Percentiles rank a stretch among this genome's conserved stretches.
phyloP scores from a whole-genome alignment of 2,113 vertebrate genomes.

The Anolis carolinensis region DNA sequence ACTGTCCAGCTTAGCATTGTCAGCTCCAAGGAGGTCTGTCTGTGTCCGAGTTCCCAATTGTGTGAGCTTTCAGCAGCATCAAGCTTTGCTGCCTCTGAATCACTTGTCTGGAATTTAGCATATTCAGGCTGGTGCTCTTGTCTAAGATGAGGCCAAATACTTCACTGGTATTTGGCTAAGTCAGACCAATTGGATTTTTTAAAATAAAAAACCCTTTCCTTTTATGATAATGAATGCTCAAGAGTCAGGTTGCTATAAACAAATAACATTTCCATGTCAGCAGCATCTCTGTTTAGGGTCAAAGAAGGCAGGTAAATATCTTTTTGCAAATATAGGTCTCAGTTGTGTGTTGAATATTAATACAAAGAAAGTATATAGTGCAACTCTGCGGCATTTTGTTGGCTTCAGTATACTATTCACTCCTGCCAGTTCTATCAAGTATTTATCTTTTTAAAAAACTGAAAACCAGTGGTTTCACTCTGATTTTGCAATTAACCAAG shows the following conservation, averaged over 20 bases:
- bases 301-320: background rate
- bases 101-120: slow-evolving; percentile 50
- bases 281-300: background rate
- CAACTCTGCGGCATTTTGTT: background rate
- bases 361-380: background rate
- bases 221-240: background rate
- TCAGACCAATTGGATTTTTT: slow-evolving; percentile 17
- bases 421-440: slow-evolving; percentile 6
- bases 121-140: slow-evolving; percentile 44
- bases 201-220: no score
- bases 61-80: slow-evolving; percentile 30
- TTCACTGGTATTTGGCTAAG: slow-evolving; percentile 26
- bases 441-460: background rate
- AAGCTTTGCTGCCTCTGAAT: slow-evolving; percentile 48
- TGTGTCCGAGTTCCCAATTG: background rate
- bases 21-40: slow-evolving; percentile 5
- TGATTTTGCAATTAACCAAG: background rate
- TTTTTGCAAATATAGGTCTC: background rate
- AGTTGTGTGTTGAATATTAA: background rate
- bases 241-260: slow-evolving; percentile 12
- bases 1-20: background rate
- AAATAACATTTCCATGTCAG: background rate
- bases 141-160: slow-evolving; percentile 39
- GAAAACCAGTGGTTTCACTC: slow-evolving; percentile 25
- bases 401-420: background rate